Base-by-base conservation (phyloP, 2,888 invertebrate genomes). In the Ariolimax columbianus region DNA sequence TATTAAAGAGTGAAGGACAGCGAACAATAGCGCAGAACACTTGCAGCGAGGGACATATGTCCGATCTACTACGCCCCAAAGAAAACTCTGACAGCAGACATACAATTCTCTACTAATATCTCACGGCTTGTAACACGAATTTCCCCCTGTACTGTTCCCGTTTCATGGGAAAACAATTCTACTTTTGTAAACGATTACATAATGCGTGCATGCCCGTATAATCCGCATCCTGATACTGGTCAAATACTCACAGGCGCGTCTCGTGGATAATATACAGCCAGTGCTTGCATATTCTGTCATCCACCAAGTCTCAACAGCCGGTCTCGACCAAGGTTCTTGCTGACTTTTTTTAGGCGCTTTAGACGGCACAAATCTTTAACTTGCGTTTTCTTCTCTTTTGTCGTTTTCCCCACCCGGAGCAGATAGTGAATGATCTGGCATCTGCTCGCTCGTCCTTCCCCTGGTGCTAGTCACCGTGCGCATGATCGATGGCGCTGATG, bases 401-500 rank as follows among this genome's bases (percentile, higher is more conserved):
- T 26, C 36, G n/a, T 72, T n/a, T 68, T 43, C 70, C 23, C 72
- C 36, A 26, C 11, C 26, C n/a, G 47, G 23, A 33, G 72, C n/a
- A 47, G 55, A 70, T n/a, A 55, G 55, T 75, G 82, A 82, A 73
- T 63, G 75, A 82, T 63, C 43, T 11, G 26, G 33, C 82, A 72
- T 81, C 70, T 81, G 72, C 59, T 38, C 36, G 26, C 43, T 0
- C 70, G 70, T 72, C 51, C 70, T 47, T 59, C 40, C 55, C 68
- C 36, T 17, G 66, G n/a, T 66, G 43, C 79, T 19, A 79, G 79
- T 68, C 79, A 79, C 43, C 66, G 14, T 17, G 23, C 33, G 14
- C 33, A 36, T 81, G 81, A 81, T 81, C 81, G 81, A 81, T 81
- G 81, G 17, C 9, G 14, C 36, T 81, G 81, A 81, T 81, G 81